Evolutionary conservation across 2,797 vertebrate species (phyloP).

Genomic region (Neosilurus hyrtlii): DNA sequence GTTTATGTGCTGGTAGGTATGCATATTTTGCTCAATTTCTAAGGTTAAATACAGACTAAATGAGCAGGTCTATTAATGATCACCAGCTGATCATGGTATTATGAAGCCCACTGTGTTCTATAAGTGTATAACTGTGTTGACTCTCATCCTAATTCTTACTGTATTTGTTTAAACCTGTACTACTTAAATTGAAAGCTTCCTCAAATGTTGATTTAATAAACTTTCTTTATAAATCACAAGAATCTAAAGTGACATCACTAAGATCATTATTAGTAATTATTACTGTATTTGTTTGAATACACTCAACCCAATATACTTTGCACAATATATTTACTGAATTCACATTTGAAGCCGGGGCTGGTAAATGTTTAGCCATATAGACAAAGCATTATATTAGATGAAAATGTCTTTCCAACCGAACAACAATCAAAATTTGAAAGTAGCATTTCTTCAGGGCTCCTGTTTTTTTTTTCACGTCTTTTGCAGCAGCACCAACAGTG

Average conservation of each 20-base stretch:
- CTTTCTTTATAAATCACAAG: background rate
- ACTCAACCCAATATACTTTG: background rate
- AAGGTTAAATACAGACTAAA: background rate
- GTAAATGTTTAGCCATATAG: too few relatives aligned
- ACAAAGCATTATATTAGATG: too few relatives aligned
- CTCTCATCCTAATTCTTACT: background rate
- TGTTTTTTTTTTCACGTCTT: too few relatives aligned
- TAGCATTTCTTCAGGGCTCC: too few relatives aligned
- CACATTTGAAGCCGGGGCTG: background rate
- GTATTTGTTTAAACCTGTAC: background rate
- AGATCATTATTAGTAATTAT: background rate
- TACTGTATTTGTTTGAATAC: background rate
- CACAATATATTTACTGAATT: background rate
- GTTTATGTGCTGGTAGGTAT: background rate
- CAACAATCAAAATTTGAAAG: too few relatives aligned
- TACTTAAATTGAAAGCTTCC: background rate
- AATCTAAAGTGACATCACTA: background rate
- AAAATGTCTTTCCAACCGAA: too few relatives aligned
- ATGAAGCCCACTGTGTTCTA: background rate
- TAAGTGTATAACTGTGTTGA: background rate
- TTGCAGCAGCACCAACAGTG: too few relatives aligned
- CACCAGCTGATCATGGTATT: background rate
- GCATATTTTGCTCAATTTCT: background rate
- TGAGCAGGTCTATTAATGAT: background rate
- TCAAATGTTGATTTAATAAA: constrained; percentile 1